Evolutionary conservation across 2,797 vertebrate species (phyloP), one percentile per base, ranked within the genome.

Genomic region (Acanthiza pusilla): DNA sequence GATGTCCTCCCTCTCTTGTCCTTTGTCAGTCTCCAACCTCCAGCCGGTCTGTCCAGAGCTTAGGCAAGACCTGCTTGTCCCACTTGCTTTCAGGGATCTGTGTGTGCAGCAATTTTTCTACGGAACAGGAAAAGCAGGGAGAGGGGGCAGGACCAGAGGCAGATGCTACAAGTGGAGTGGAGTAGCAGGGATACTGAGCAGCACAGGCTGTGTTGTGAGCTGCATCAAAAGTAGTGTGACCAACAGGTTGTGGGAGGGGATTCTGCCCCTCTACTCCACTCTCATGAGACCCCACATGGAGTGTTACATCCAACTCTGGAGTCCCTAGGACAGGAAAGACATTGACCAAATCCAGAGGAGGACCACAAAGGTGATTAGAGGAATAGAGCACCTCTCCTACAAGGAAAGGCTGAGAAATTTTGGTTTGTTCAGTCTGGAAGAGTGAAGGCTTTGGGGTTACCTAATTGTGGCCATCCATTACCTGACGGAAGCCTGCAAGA

Each of bases 331-430:
- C 34, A 54, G 19, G 34, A 84, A 60, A 53, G 40, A 78, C 19
- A 34, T 47, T 0, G 0, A 3, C 21, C 1, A 0, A 72, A 58
- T 48, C 30, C 47, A 78, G 53, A 90, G 66, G 9, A 78, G 22
- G 40, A 19, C 22, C 27, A 61, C 19, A 48, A 29, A 60, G 22
- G 9, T 90, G 16, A 54, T 61, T 25, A 54, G 47, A 73, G 47
- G 13, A 53, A 48, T 13, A 47, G 47, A 73, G 7, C 34, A n/a
- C 34, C 40, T 54, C 67, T 78, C 40, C 54, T 73, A 7, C 43
- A 53, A 43, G 22, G 27, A 79, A 79, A 79, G 7, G 54, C 30
- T 54, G 47, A 67, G 16, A 73, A 65, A 73, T 36, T 9, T n/a
- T 0, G 3, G 4, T 38, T 85, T 78, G 23, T 54, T 73, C 22